Evolutionary conservation across 1,140 invertebrate genomes (phyloP).

Genomic region (Campodea augens): DNA sequence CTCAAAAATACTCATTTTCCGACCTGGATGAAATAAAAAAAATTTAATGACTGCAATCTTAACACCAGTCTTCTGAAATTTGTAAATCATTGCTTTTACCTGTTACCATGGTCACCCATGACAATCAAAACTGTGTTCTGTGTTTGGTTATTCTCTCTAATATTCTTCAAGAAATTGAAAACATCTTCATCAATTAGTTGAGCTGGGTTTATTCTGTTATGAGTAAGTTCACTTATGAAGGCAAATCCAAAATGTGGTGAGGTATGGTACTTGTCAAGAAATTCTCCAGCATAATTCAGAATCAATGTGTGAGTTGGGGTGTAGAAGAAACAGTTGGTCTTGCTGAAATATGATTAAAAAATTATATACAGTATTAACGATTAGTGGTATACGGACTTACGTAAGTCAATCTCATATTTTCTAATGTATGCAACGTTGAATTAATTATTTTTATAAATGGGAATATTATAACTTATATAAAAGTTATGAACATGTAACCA

Average conservation of each 20-base stretch:
- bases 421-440: too few species aligned
- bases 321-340: background rate
- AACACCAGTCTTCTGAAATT: too few species aligned
- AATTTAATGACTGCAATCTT: too few species aligned
- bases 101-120: background rate
- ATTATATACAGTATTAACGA: background rate
- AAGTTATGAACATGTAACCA: too few species aligned
- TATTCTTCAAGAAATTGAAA: background rate
- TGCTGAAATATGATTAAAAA: too few species aligned
- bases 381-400: background rate
- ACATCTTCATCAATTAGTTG: background rate
- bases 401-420: too few species aligned
- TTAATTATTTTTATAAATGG: too few species aligned
- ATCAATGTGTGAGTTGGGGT: background rate
- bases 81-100: too few species aligned
- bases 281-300: background rate
- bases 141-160: background rate
- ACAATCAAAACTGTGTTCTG: background rate
- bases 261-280: background rate
- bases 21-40: too few species aligned
- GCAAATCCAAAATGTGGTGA: background rate
- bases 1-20: too few species aligned
- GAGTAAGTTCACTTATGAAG: background rate
- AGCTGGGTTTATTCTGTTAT: background rate
- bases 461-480: too few species aligned